Evolutionary conservation across 2,888 invertebrate genomes (phyloP), one percentile per base, ranked within the genome.

Genomic region (Ceramica pisi): DNA sequence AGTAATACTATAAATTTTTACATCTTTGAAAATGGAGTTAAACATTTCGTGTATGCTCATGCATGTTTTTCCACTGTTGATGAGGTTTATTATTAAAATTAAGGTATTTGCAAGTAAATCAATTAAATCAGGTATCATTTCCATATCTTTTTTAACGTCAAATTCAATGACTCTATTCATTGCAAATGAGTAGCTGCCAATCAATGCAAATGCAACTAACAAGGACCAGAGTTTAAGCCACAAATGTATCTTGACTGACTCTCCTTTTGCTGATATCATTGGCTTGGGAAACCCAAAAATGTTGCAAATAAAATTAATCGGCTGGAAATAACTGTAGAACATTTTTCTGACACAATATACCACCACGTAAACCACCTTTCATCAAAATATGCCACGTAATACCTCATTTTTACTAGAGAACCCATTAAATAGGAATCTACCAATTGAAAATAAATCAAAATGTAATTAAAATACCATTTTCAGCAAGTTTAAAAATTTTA

Each of bases 141-240:
- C 75, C 35, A 84, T 57, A 5, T 85, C 66, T 41, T 66, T 44
- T 67, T 72, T 78, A 1, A 83, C 21, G 5, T 75, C 67, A 38
- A 80, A 71, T 41, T 66, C 8, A 16, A 57, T 21, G 4, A 60
- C 0, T 57, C 12, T 63, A 8, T 66, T 35, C 48, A 61, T 71
- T 16, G 56, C 48, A 63, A 80, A 72, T 21, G 57, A 59, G 50
- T 59, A 84, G 61, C 69, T 80, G 50, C 59, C 23, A 0, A 78
- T 64, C 1, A 78, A 75, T 26, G 62, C 69, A 14, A 19, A 10
- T 51, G 46, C 62, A 9, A 80, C 35, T 38, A 67, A 1, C 3
- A 83, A 23, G 1, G 80, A 76, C 84, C 84, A 84, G 14, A 84
- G 19, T 21, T 82, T 84, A 9, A 85, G 44, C 65, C 63, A 83